Evolutionary conservation across 1,140 invertebrate species (phyloP), one percentile per base, ranked within the genome.

Genomic region (Doryteuthis pealeii): DNA sequence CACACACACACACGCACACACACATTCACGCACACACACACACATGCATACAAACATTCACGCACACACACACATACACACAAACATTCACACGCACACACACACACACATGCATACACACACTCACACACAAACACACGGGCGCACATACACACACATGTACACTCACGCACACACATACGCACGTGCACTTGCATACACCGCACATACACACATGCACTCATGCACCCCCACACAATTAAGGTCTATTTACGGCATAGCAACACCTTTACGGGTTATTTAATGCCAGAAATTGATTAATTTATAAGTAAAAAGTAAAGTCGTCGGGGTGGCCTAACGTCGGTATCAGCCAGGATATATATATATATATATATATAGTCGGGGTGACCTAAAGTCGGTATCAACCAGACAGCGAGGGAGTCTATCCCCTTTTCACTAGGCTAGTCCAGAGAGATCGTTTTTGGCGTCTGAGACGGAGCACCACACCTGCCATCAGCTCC

Each of bases 61-160:
- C 22, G 33, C 26, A 28, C 31, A 8, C 54, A 43, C n/a, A 30
- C 28, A 68, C 54, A 74, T 6, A 62, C 35, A 75, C 2, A 14
- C 26, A 71, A 31, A 43, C 40, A 58, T 14, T 6, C 15, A 65
- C 32, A 40, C 15, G 5, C 18, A 73, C 18, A 62, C 45, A 65
- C 28, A 76, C 69, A 73, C 30, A 73, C 31, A 73, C 26, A 76
- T n/a, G 68, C 54, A 73, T 22, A 76, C 31, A 73, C 54, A 73
- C 43, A 76, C 26, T 66, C 28, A 67, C 5, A 54, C 67, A 72
- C 28, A 54, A 70, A 75, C 43, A 69, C 49, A 65, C 72, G 67
- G 18, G 49, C 71, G 40, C 18, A 73, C 71, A 73, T 26, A 73
- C 71, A 72, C 49, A 72, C 71, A 72, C 31, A 54, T 49, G 32